phyloP scores from a whole-genome alignment of 2,888 invertebrate species.

The Epirrhoe tristata region DNA sequence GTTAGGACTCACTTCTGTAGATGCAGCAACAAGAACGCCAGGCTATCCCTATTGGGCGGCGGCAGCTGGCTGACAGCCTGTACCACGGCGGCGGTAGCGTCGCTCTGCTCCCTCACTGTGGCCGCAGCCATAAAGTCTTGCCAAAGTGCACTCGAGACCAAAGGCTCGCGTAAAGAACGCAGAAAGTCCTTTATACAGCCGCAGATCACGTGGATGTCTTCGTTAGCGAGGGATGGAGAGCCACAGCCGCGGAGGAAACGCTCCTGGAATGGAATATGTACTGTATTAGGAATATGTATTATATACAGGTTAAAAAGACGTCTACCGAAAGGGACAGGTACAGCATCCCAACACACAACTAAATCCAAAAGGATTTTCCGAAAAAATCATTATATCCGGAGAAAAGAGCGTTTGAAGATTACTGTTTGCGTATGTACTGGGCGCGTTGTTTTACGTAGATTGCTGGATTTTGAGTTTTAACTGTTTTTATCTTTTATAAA shows the following conservation, averaged over 20 bases:
- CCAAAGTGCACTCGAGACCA: slow-evolving; percentile 94
- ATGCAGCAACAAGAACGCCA: slow-evolving; percentile 96
- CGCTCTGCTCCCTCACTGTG: slow-evolving; percentile 80
- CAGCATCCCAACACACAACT: too few species aligned
- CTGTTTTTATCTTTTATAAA: too few species aligned
- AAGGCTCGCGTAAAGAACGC: slow-evolving; percentile 94
- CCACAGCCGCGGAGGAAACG: slow-evolving; percentile 95
- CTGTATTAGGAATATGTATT: too few species aligned
- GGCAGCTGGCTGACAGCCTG: slow-evolving; percentile 94
- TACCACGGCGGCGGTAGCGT: slow-evolving; percentile 87
- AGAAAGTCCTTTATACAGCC: slow-evolving; percentile 98
- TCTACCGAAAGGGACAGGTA: too few species aligned
- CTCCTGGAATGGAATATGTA: slow-evolving; percentile 80
- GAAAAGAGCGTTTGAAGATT: too few species aligned
- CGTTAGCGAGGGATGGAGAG: slow-evolving; percentile 90
- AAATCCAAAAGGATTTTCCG: too few species aligned
- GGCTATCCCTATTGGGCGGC: slow-evolving; percentile 96
- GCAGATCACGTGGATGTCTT: slow-evolving; percentile 95
- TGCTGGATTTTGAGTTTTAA: too few species aligned
- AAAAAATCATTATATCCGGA: too few species aligned
- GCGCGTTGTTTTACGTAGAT: too few species aligned
- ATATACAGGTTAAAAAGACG: too few species aligned
- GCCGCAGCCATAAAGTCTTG: slow-evolving; percentile 91
- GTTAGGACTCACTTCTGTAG: slow-evolving; percentile 89
- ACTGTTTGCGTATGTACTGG: too few species aligned